A percentile compares a stretch with the other conserved stretches of the same genome.
Conservation (phyloP, 2,113 vertebrate species). For the Limnothrissa miodon region DNA sequence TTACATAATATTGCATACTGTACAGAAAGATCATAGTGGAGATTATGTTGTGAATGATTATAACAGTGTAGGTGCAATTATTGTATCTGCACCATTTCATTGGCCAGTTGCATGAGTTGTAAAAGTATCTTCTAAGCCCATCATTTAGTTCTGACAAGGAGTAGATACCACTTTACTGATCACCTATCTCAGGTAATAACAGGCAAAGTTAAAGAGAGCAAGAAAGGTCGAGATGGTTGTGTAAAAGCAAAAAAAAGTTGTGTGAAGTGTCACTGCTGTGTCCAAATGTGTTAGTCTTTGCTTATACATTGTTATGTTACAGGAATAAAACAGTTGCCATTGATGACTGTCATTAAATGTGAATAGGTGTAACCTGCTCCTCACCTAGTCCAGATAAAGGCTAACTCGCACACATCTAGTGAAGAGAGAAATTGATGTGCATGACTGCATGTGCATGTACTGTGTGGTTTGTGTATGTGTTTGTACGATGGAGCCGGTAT, state of each 20-base stretch:
- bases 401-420: no score
- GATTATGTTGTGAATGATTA: constrained; percentile 16
- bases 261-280: neutral
- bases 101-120: neutral
- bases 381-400: no score
- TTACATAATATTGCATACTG: neutral
- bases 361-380: neutral
- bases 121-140: neutral
- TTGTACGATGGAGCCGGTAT: neutral
- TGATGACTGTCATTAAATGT: neutral
- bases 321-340: no score
- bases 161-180: neutral
- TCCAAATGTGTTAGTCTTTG: neutral
- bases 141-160: neutral
- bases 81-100: neutral
- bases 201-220: neutral
- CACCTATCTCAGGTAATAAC: neutral
- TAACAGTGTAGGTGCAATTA: neutral
- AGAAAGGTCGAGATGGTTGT: no score
- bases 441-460: neutral
- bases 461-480: neutral
- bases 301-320: neutral
- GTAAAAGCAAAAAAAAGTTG: neutral
- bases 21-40: neutral
- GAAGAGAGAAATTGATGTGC: neutral